Base-by-base conservation (phyloP, 2,888 invertebrate species). In the Drosophila antonietae region DNA sequence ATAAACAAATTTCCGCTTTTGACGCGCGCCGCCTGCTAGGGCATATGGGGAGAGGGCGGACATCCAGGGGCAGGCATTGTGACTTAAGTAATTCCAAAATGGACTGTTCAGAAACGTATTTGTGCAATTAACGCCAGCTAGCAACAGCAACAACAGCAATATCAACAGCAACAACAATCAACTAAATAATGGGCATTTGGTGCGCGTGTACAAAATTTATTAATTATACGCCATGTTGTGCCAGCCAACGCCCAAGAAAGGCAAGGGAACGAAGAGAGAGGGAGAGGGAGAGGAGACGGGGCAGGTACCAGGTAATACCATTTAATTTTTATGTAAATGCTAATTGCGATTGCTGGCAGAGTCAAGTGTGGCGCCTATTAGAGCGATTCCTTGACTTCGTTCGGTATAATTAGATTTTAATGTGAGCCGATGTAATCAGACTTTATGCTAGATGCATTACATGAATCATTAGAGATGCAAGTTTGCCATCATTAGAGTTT, bases 1-100 rank as follows among this genome's bases (percentile, higher is more conserved):
- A 88, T 88, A 88, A 89, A 89, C 81, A 89, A 89, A 88, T 88
- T 88, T 88, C 90, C 90, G 84, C 88, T 88, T 84, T 87, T 84
- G 88, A 87, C 88, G 89, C 89, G 83, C 78, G 78, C 66, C 66
- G 73, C 58, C 60, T 51, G 51, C 51, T 41, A 66, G 37, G 46
- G 49, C 15, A n/a, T 28, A 6, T n/a, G 15, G 41, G 41, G 31
- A 1, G 39, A n/a, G 43, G 43, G 68, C 12, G 31, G 28, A 52
- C 39, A 33, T 55, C 41, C 55, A 56, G 70, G 62, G 49, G 41
- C 41, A 39, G 43, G 41, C 20, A 55, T 57, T 51, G 44, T 73
- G 53, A 67, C 59, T 70, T 76, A 77, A 83, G 87, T 83, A 86
- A 75, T 81, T 75, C 78, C 78, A 72, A 73, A 78, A 69, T 75